Evolutionary conservation across 1,140 invertebrate species (phyloP), one percentile per base, ranked within the genome.

Genomic region (Platyscapa corneri): DNA sequence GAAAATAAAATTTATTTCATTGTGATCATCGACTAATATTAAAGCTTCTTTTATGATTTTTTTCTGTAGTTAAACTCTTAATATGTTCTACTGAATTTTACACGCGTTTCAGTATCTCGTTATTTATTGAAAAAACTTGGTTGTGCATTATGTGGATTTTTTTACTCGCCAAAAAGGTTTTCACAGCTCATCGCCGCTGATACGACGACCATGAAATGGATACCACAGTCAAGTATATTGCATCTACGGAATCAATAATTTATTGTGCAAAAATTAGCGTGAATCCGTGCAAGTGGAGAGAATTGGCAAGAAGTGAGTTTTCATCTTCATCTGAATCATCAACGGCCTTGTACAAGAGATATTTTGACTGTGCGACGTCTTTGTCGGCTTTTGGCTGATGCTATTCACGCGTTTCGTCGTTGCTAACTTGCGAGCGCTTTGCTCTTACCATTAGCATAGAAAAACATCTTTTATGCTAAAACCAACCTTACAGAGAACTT

Each of bases 401-500:
- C 56, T 23, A 76, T 85, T 85, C 72, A 79, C 78, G 70, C 75
- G 75, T 85, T 85, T 80, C 46, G 32, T 39, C 34, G 56, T 74
- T 12, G 56, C 30, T 76, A n/a, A 37, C 23, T 23, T 32, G 56
- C n/a, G 5, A 18, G 27, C 46, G 56, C 20, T 78, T 53, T 72
- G n/a, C 56, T 79, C 56, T 16, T 23, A 46, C 34, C 65, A 85
- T 82, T 85, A 81, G 78, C 84, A 85, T 85, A 85, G 53, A 81
- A 85, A 85, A 85, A 85, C 23, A 46, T 30, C 78, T 75, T 81
- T 85, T 81, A 76, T 81, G 84, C 70, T 76, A 60, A 81, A 81
- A 42, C 49, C 37, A 34, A 83, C 46, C 56, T 60, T 42, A 16
- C 10, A 27, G 39, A 65, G 56, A 18, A n/a, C 32, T 65, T 83